phyloP scores from a whole-genome alignment of 2,113 vertebrate species.

The Chamaetylas fuelleborni region DNA sequence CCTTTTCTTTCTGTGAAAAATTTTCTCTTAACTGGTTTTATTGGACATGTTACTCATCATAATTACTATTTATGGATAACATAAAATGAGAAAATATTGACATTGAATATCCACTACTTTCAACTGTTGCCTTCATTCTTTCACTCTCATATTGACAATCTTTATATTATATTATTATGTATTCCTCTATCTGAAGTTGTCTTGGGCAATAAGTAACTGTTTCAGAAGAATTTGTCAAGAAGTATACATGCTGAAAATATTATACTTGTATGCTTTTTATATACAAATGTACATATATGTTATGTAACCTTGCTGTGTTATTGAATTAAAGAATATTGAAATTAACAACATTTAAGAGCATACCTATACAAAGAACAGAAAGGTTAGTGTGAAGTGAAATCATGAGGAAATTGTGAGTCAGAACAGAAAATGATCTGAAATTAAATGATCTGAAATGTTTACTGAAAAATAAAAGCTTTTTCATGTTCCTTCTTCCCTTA shows the following conservation, averaged over 20 bases:
- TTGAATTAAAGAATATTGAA: conserved; percentile 56
- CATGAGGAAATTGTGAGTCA: conserved; percentile 24
- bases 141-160: background rate
- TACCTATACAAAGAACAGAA: background rate
- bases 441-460: background rate
- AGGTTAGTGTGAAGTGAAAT: conserved; percentile 37
- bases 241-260: background rate
- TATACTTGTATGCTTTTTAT: background rate
- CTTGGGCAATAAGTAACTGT: background rate
- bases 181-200: background rate
- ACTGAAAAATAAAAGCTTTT: background rate
- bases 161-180: background rate
- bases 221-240: background rate
- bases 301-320: background rate
- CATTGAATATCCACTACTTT: background rate
- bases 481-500: conserved; percentile 10
- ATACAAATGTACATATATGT: background rate
- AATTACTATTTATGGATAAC: background rate
- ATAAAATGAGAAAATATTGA: background rate
- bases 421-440: background rate
- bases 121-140: background rate
- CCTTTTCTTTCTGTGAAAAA: background rate
- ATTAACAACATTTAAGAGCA: conserved; percentile 15
- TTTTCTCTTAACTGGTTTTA: background rate
- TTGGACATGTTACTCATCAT: background rate